Evolutionary conservation across 2,888 invertebrate genomes (phyloP).

Genomic region (Drosophila prolongata): DNA sequence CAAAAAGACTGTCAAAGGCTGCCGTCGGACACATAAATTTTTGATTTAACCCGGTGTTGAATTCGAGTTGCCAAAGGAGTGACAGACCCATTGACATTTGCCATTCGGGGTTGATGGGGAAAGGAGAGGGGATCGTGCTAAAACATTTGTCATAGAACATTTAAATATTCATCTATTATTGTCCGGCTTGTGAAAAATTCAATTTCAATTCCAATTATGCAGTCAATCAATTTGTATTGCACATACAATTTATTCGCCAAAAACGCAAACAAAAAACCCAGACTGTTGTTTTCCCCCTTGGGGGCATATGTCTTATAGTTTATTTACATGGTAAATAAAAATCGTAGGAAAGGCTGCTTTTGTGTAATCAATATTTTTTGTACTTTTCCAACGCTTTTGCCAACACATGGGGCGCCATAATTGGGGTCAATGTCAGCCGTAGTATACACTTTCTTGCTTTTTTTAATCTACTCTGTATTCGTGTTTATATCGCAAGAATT

Average conservation of each 20-base stretch:
- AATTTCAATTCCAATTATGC: slow-evolving; percentile 44
- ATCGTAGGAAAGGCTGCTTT: slow-evolving; percentile 9
- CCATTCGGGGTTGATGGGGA: slow-evolving; percentile 19
- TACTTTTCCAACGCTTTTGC: slow-evolving; percentile 40
- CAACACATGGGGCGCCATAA: slow-evolving; percentile 31
- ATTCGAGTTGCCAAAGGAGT: slow-evolving; percentile 27
- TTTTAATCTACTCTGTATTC: slow-evolving; percentile 13
- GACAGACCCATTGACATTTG: slow-evolving; percentile 61
- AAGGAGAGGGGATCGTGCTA: slow-evolving; percentile 20
- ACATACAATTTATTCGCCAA: slow-evolving; percentile 17
- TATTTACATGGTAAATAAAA: slow-evolving; percentile 50
- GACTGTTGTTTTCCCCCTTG: slow-evolving; percentile 23
- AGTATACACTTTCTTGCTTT: slow-evolving; percentile 5
- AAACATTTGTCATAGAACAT: slow-evolving; percentile 56
- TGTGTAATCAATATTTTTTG: slow-evolving; percentile 34
- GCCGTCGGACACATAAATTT: slow-evolving; percentile 20
- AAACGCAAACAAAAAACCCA: slow-evolving; percentile 24
- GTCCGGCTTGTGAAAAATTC: slow-evolving; percentile 19
- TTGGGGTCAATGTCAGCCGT: slow-evolving; percentile 66
- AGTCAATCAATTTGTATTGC: slow-evolving; percentile 48
- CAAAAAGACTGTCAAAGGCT: slow-evolving; percentile 32
- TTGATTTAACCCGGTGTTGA: slow-evolving; percentile 17
- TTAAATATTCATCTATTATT: slow-evolving; percentile 52
- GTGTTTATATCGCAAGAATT: slow-evolving; percentile 27
- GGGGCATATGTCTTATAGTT: slow-evolving; percentile 48